phyloP scores from a whole-genome alignment of 1,140 invertebrate genomes.

The Pachypsylla venusta region DNA sequence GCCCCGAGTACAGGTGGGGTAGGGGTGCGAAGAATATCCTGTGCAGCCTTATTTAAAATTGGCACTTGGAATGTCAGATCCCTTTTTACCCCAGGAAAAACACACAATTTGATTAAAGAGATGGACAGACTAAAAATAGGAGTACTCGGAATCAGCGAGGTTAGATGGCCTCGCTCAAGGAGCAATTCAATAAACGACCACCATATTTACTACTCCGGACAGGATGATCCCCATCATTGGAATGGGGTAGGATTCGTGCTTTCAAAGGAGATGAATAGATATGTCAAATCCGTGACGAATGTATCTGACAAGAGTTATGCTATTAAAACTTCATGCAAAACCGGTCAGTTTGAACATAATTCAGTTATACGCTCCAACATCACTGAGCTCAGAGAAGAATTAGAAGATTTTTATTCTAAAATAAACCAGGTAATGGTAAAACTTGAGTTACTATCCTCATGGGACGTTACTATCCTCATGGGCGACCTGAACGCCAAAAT shows the following conservation, averaged over 20 bases:
- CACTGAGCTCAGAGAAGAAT: constrained; percentile 9
- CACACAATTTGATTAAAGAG: neutral
- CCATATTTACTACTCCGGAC: constrained; percentile 11
- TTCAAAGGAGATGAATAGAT: neutral
- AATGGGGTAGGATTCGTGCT: constrained; percentile 3
- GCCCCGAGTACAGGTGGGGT: constrained; percentile 19
- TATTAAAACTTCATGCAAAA: constrained; percentile 16
- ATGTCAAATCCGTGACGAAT: neutral
- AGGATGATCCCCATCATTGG: neutral
- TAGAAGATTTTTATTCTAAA: constrained; percentile 15
- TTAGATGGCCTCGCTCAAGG: constrained; percentile 14
- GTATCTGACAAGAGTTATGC: constrained; percentile 19
- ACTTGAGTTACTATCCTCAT: constrained; percentile 12
- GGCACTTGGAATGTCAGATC: constrained; percentile 16
- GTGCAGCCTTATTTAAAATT: constrained; percentile 14
- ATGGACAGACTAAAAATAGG: constrained; percentile 18
- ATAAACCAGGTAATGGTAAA: constrained; percentile 10
- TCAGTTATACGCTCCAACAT: constrained; percentile 17
- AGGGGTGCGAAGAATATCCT: constrained; percentile 18
- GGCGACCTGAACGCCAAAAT: constrained; percentile 26
- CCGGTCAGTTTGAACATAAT: constrained; percentile 12
- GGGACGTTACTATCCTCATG: constrained; percentile 21
- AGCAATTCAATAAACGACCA: neutral
- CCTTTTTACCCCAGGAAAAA: neutral
- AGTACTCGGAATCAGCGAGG: constrained; percentile 19